Evolutionary conservation across 1,140 invertebrate species (phyloP), one percentile per base, ranked within the genome.

Genomic region (Mamestra configurata): DNA sequence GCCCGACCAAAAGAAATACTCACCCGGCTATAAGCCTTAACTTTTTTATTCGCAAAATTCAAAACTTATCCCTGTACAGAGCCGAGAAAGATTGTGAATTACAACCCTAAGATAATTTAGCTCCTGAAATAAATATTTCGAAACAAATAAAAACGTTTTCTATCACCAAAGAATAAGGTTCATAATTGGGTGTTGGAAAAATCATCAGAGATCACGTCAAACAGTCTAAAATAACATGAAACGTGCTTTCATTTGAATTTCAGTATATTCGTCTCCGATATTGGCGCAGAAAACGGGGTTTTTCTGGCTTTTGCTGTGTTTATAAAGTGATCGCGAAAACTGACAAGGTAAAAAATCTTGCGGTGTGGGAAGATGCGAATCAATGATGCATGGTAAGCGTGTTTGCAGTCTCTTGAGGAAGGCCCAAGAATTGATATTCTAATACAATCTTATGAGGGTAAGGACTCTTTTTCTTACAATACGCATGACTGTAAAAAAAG

Each of bases 191-290:
- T 73, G 71, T 40, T 20, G 27, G 8, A 6, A 10, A 2, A 61
- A 61, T 64, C 43, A 24, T 64, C 73, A 76, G 24, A 49, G 40
- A 73, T 76, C 73, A 73, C 71, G 35, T 37, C 53, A 59, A 73
- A 59, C 53, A 49, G 73, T 59, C 55, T 49, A 43, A 61, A 76
- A 76, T 76, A 76, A 76, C 24, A 37, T 43, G 53, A 49, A 76
- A 76, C 73, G 57, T 76, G 57, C 73, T 43, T 59, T 73, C 71
- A 76, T 76, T 76, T 76, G 73, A 76, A 76, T 76, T 76, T 76
- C 37, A 76, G 40, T 64, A 51, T 73, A 15, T 73, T 57, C 51
- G 71, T 20, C 11, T 73, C 37, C 71, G 35, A 73, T 73, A 73
- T 73, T 10, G 15, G 40, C 15, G 43, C 40, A 46, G 53, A 49